phyloP scores from a whole-genome alignment of 2,113 vertebrate genomes.

The Peucedramus taeniatus region DNA sequence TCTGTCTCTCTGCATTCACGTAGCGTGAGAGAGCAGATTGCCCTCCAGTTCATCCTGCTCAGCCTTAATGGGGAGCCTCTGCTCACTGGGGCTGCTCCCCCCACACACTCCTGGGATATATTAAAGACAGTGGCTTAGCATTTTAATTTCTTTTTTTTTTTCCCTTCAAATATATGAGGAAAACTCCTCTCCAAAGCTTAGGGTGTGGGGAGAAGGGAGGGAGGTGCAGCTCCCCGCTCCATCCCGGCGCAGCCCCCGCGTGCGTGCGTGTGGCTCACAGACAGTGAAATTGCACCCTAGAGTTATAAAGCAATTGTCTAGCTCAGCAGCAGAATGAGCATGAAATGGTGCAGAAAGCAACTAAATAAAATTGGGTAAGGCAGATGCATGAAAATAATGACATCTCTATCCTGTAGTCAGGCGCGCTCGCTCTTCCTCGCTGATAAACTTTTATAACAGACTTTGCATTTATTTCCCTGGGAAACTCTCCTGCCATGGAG shows the following conservation, averaged over 20 bases:
- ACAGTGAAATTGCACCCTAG: constrained; percentile 72
- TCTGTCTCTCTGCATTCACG: neutral
- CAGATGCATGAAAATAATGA: constrained; percentile 48
- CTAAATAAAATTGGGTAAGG: constrained; percentile 55
- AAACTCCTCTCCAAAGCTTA: neutral
- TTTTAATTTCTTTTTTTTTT: neutral
- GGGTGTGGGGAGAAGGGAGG: neutral
- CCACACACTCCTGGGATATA: neutral
- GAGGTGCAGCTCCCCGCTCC: neutral
- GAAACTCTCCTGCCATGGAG: neutral
- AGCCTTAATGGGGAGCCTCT: neutral
- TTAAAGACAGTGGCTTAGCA: neutral
- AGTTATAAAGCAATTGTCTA: constrained; percentile 74
- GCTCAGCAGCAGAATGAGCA: constrained; percentile 70
- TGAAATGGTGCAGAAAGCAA: constrained; percentile 76
- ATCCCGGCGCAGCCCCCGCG: constrained; percentile 3
- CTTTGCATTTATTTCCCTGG: neutral
- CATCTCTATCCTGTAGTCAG: neutral
- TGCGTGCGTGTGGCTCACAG: constrained; percentile 58
- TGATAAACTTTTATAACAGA: constrained; percentile 38
- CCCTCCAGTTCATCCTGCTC: constrained; percentile 15
- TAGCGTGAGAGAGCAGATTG: constrained; percentile 27
- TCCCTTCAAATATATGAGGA: neutral
- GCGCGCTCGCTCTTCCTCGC: neutral
- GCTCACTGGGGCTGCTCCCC: neutral